A percentile compares a stretch with the other conserved stretches of the same genome.
Evolutionary conservation across 2,888 invertebrate species (phyloP).

Genomic region (Tuta absoluta): DNA sequence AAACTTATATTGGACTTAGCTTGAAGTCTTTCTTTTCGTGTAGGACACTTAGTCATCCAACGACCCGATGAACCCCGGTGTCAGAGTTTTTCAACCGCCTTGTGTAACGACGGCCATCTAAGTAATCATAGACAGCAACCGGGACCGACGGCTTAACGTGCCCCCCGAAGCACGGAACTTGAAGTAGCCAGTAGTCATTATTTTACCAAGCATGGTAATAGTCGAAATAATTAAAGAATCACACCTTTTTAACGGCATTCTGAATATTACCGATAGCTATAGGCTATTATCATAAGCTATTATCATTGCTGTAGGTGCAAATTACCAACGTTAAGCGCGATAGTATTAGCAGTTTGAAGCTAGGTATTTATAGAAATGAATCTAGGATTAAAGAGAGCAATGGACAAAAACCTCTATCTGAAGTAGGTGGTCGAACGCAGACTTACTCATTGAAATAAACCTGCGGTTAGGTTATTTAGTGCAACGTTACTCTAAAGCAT

Average conservation of each 20-base stretch:
- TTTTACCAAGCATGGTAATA: not conserved
- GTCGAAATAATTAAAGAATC: constrained; percentile 7
- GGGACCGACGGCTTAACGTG: too few species aligned
- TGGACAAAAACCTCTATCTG: constrained; percentile 69
- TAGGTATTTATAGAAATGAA: constrained; percentile 70
- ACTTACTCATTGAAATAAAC: constrained; percentile 61
- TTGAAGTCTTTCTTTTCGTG: too few species aligned
- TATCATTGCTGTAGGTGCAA: constrained; percentile 47
- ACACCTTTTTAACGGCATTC: not conserved
- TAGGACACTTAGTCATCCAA: too few species aligned
- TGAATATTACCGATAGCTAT: constrained; percentile 24
- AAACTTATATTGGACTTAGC: not conserved
- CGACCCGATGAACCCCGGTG: too few species aligned
- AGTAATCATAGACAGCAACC: too few species aligned
- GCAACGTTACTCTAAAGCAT: constrained; percentile 60
- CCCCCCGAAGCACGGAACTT: too few species aligned
- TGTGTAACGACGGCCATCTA: too few species aligned
- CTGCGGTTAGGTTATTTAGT: constrained; percentile 71
- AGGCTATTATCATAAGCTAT: constrained; percentile 38
- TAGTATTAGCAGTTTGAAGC: constrained; percentile 61
- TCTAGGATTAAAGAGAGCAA: constrained; percentile 63
- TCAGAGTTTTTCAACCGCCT: too few species aligned
- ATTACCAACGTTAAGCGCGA: constrained; percentile 57
- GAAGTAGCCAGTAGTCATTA: not conserved
- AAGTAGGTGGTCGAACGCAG: constrained; percentile 58